phyloP scores from a whole-genome alignment of 2,888 invertebrate genomes.

The Bugula neritina region DNA sequence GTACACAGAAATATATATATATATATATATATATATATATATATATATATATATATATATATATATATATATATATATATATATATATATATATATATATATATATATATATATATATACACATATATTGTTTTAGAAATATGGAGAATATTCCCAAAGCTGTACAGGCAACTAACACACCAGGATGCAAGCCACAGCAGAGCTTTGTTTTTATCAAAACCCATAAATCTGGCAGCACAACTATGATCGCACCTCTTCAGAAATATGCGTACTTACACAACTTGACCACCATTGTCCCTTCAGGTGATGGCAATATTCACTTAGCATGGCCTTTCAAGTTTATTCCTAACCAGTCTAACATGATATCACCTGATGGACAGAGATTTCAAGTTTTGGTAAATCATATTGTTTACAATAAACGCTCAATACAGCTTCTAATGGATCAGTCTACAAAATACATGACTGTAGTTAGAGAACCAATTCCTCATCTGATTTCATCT shows the following conservation, averaged over 20 bases:
- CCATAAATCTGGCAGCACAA: constrained; percentile 23
- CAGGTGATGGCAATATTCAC: background rate
- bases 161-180: too few species aligned
- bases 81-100: too few species aligned
- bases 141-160: too few species aligned
- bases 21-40: too few species aligned
- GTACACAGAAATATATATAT: too few species aligned
- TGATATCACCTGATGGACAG: background rate
- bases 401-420: constrained; percentile 15
- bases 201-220: constrained; percentile 25
- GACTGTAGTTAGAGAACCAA: background rate
- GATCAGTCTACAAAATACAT: background rate
- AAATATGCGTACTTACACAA: constrained; percentile 19
- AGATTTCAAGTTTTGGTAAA: constrained; percentile 13
- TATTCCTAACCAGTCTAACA: background rate
- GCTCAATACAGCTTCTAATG: background rate
- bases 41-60: too few species aligned
- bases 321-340: constrained; percentile 10
- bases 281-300: background rate
- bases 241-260: constrained; percentile 13
- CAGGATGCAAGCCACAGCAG: background rate
- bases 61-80: too few species aligned
- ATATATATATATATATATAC: too few species aligned
- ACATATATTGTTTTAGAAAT: too few species aligned
- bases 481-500: constrained; percentile 17